Conservation (phyloP, 2,797 vertebrate species). For the Dryobates pubescens region DNA sequence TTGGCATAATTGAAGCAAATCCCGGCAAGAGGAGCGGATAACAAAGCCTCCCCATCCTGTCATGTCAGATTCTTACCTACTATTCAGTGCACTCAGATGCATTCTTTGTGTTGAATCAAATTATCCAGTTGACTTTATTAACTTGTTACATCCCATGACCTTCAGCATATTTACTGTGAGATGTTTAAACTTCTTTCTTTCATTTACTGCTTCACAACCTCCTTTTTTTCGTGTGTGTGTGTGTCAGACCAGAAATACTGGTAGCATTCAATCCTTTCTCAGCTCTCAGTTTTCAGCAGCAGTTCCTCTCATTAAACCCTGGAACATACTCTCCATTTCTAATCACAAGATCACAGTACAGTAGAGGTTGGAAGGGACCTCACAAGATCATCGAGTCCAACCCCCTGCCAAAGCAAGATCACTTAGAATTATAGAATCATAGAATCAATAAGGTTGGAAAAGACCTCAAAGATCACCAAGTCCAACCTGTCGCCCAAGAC, state of each 20-base stretch:
- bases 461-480: too few species aligned
- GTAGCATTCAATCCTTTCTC: not conserved
- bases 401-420: too few species aligned
- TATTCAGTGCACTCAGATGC: not conserved
- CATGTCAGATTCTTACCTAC: slow-evolving; percentile 37
- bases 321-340: not conserved
- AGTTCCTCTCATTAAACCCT: not conserved
- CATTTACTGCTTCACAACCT: not conserved
- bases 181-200: slow-evolving; percentile 8
- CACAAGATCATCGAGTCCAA: too few species aligned
- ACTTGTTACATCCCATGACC: slow-evolving; percentile 32
- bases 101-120: slow-evolving; percentile 27
- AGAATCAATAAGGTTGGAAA: too few species aligned
- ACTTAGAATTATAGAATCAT: too few species aligned
- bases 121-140: slow-evolving; percentile 48
- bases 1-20: slow-evolving; percentile 66
- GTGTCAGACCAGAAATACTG: not conserved
- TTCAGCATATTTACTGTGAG: slow-evolving; percentile 39
- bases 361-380: too few species aligned
- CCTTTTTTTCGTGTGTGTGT: not conserved
- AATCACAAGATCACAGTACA: too few species aligned
- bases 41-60: slow-evolving; percentile 41
- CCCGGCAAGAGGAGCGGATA: slow-evolving; percentile 55
- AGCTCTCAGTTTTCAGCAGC: not conserved
- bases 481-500: too few species aligned